Evolutionary conservation across 2,888 invertebrate genomes (phyloP), one percentile per base, ranked within the genome.

Genomic region (Tenthredo amoena): DNA sequence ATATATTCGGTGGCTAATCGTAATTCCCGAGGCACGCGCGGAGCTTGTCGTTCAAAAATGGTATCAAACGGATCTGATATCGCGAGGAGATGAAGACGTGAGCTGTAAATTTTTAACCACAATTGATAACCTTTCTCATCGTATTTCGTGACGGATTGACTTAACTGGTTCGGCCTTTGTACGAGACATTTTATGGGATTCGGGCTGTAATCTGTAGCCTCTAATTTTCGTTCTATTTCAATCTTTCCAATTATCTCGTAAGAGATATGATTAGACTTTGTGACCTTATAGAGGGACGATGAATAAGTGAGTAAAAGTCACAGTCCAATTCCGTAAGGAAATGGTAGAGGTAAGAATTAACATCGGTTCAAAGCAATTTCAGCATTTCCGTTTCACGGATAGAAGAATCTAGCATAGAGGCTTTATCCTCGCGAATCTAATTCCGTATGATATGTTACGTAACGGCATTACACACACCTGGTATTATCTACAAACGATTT

Each of bases 11-110:
- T 62, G 26, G 55, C 2, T n/a, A 62, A 26, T 26, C 26, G 12
- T 12, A 12, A 1, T 47, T 47, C 47, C 12, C 1, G 21, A 12
- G 10, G 62, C 10, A 55, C 21, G 26, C 62, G 21, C 26, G 0
- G 9, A 0, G n/a, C 37, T 1, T 18, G n/a, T 21, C 72, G 31
- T 34, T 40, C 21, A 21, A 72, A 72, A 40, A 18, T 21, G 76
- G 15, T 76, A 76, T 76, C 76, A 47, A 76, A 76, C 3, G n/a
- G 47, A 76, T 76, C 12, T 21, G 15, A 37, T 71, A 71, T 71
- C n/a, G 76, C 47, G 43, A 26, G 21, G 26, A 47, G 76, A 76
- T 76, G 26, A 26, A 26, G 26, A 47, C 26, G 21, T 21, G 15
- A 2, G 15, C 47, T 74, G 47, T 47, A 74, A 40, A 47, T 74